A percentile compares a stretch with the other conserved stretches of the same genome.
These are phyloP conservation scores for Formica selysi DNA, from an alignment of 1,140 invertebrate species.

Conservation along the genomic window DNA sequence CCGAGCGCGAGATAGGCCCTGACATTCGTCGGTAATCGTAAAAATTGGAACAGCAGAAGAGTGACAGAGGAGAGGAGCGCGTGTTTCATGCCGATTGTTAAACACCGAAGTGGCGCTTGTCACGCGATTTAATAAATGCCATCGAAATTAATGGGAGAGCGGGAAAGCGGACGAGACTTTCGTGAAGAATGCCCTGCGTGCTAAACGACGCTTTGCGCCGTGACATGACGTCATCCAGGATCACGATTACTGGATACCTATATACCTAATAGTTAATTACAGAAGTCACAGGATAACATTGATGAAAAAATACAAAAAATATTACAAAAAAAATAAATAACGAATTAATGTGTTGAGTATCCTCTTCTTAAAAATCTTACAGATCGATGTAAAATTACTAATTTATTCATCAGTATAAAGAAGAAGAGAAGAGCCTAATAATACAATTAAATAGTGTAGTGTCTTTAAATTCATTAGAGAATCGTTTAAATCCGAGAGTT, in stretches of 20 bases:
- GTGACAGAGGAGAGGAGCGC: neutral
- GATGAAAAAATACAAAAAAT: neutral
- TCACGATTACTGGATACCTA: neutral
- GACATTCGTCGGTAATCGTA: slow-evolving; percentile 39
- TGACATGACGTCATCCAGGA: slow-evolving; percentile 25
- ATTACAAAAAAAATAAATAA: slow-evolving; percentile 14
- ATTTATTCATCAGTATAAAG: too few relatives aligned
- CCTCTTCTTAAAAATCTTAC: neutral
- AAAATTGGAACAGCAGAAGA: slow-evolving; percentile 46
- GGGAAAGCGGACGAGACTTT: slow-evolving; percentile 1
- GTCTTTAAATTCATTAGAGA: too few relatives aligned
- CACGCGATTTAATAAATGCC: slow-evolving; percentile 68
- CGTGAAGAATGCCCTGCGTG: neutral
- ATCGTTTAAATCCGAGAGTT: too few relatives aligned
- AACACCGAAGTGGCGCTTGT: slow-evolving; percentile 45
- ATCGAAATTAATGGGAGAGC: slow-evolving; percentile 47
- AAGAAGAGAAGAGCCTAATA: too few relatives aligned
- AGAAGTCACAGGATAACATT: neutral
- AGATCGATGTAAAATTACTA: slow-evolving; percentile 1
- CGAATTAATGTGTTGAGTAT: neutral
- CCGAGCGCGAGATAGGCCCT: slow-evolving; percentile 3
- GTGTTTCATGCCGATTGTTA: slow-evolving; percentile 56
- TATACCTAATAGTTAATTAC: neutral
- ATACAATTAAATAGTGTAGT: too few relatives aligned
- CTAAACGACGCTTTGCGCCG: slow-evolving; percentile 43